A percentile compares a stretch with the other conserved stretches of the same genome.
Evolutionary conservation across 2,797 vertebrate species (phyloP).

Genomic region (Mergus octosetaceus): DNA sequence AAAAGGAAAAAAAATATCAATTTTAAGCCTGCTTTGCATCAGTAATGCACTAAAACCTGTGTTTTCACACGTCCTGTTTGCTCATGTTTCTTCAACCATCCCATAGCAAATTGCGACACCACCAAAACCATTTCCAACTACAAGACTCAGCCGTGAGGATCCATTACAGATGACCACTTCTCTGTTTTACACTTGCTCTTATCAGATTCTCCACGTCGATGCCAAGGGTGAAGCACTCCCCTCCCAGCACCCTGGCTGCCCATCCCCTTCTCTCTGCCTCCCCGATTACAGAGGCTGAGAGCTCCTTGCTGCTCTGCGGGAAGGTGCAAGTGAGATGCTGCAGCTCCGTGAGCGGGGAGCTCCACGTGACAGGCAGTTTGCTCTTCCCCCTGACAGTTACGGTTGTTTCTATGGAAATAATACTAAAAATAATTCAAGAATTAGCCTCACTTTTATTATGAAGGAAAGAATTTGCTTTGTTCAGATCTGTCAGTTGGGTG

Average conservation of each 20-base stretch:
- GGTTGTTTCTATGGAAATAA: background rate
- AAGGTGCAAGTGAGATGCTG: background rate
- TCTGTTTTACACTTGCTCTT: background rate
- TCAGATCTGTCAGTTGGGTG: background rate
- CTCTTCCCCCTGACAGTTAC: background rate
- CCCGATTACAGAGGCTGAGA: background rate
- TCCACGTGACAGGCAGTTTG: background rate
- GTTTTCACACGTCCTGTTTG: background rate
- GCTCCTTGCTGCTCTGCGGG: background rate
- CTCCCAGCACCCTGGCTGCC: background rate
- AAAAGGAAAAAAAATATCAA: rapidly evolving
- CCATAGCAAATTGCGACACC: background rate
- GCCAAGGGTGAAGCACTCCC: background rate
- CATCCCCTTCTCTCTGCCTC: too few relatives aligned
- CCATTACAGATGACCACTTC: background rate
- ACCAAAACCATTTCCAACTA: background rate
- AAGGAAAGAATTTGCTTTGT: background rate
- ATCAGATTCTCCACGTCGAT: background rate
- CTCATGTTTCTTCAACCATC: background rate
- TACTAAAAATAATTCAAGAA: background rate
- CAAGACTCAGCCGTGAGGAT: background rate
- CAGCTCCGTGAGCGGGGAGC: background rate
- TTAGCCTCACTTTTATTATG: background rate
- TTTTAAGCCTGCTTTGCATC: background rate
- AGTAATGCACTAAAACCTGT: background rate